Percentiles rank a stretch among this genome's conserved stretches.
phyloP scores from a whole-genome alignment of 2,113 vertebrate species.

The Pogonocichla stellata region DNA sequence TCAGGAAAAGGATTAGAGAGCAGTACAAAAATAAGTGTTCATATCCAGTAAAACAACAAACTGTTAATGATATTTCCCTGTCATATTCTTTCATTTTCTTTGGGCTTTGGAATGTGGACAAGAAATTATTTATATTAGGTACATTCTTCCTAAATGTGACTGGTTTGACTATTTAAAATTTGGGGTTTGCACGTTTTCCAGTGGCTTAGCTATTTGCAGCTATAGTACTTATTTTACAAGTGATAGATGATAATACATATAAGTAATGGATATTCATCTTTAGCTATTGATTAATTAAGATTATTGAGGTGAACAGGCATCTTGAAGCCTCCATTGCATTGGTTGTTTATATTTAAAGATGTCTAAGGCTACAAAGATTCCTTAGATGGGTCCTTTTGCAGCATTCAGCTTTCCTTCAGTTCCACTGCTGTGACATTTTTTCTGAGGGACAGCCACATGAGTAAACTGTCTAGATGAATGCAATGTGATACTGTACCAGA shows the following conservation, averaged over 20 bases:
- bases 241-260: neutral
- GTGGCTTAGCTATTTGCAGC: neutral
- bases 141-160: neutral
- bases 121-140: neutral
- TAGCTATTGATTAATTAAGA: neutral
- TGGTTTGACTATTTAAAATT: neutral
- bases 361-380: neutral
- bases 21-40: neutral
- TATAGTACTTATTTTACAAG: neutral
- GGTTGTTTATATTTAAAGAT: neutral
- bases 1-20: neutral
- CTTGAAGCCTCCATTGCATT: neutral
- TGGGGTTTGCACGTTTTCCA: accelerated
- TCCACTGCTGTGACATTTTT: neutral
- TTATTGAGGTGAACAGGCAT: neutral
- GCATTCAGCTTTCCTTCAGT: neutral
- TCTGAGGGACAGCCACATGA: neutral
- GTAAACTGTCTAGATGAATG: neutral
- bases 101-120: neutral
- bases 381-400: neutral
- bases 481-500: neutral
- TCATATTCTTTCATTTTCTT: neutral
- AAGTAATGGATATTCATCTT: neutral
- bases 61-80: neutral
- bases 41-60: neutral